Evolutionary conservation across 2,113 vertebrate genomes (phyloP).

Genomic region (Ammodytes dubius): DNA sequence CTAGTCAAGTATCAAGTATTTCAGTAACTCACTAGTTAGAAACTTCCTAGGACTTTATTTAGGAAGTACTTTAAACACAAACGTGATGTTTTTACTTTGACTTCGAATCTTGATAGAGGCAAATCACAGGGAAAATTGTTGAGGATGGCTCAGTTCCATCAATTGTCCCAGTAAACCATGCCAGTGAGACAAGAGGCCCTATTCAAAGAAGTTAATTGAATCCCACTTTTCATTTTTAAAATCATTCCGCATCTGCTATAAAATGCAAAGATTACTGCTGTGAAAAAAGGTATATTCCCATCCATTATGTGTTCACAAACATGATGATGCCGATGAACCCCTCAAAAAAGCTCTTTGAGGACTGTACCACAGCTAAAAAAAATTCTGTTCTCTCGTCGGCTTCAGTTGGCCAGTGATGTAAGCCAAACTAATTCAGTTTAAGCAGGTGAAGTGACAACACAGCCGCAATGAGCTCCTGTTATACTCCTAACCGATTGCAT

Average conservation of each 20-base stretch:
- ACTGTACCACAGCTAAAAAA: background rate
- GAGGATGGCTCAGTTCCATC: background rate
- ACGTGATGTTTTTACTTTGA: background rate
- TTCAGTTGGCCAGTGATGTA: background rate
- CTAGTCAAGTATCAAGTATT: background rate
- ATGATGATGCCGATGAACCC: background rate
- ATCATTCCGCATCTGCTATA: background rate
- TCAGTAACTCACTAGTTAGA: background rate
- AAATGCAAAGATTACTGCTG: no score
- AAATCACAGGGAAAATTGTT: background rate
- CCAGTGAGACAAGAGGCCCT: no score
- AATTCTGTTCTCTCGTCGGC: background rate
- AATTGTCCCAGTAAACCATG: no score
- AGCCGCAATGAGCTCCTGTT: background rate
- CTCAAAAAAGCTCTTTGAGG: background rate
- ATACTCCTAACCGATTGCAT: background rate
- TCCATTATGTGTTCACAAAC: background rate
- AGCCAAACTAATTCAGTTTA: background rate
- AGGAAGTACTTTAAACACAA: background rate
- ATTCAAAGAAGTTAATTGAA: no score
- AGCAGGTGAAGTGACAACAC: background rate
- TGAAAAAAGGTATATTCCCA: background rate
- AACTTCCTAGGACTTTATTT: background rate
- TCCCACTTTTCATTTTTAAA: no score
- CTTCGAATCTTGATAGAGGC: background rate